Percentiles rank a stretch among this genome's conserved stretches.
Conservation (phyloP, 2,888 invertebrate genomes). For the Scaptomyza parva region DNA sequence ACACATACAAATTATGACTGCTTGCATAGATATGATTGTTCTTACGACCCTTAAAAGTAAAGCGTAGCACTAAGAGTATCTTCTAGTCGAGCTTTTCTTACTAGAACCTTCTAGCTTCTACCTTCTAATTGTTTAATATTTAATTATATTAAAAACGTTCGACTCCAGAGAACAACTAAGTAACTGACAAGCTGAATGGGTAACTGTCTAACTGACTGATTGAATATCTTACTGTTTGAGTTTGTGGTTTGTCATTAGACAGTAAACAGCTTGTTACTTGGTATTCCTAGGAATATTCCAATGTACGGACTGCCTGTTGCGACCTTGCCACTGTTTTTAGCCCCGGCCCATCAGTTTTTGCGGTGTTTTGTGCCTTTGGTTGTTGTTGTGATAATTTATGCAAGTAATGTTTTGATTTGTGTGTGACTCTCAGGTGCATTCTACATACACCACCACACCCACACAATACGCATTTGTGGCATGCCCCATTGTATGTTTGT, state of each 20-base stretch:
- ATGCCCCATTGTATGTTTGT: slow-evolving; percentile 16
- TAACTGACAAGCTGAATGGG: not conserved
- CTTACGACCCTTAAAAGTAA: too few species aligned
- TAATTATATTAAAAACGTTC: slow-evolving; percentile 51
- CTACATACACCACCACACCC: slow-evolving; percentile 40
- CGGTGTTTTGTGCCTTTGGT: slow-evolving; percentile 56
- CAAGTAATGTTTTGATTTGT: slow-evolving; percentile 78
- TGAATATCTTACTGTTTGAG: slow-evolving; percentile 3
- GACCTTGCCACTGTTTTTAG: slow-evolving; percentile 68
- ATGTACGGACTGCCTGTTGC: slow-evolving; percentile 32
- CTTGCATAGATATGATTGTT: too few species aligned
- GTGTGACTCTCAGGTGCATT: slow-evolving; percentile 41
- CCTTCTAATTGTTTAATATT: slow-evolving; percentile 20
- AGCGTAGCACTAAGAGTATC: too few species aligned
- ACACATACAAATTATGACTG: too few species aligned
- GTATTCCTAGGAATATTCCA: slow-evolving; percentile 52
- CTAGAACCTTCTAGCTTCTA: not conserved
- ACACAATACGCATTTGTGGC: slow-evolving; percentile 20
- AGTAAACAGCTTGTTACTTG: slow-evolving; percentile 15
- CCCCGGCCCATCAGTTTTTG: slow-evolving; percentile 35
- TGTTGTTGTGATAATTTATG: slow-evolving; percentile 68
- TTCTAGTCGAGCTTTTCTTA: too few species aligned
- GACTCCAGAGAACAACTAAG: slow-evolving; percentile 5
- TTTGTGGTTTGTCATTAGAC: slow-evolving; percentile 43
- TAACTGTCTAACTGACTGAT: slow-evolving; percentile 11